Evolutionary conservation across 1,140 invertebrate genomes (phyloP), one percentile per base, ranked within the genome.

Genomic region (Brachionus calyciflorus): DNA sequence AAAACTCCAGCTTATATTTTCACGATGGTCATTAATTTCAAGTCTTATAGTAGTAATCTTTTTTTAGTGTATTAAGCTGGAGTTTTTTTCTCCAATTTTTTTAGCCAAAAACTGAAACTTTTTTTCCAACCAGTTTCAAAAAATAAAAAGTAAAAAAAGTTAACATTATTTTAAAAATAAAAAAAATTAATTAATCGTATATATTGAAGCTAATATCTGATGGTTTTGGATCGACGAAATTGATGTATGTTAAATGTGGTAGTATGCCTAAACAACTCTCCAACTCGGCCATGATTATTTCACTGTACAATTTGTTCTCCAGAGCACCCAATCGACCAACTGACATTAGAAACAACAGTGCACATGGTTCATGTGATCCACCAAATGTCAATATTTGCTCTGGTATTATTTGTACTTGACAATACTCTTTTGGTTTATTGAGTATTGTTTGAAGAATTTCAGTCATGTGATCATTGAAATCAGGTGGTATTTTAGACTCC

Each of bases 341-440:
- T 41, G 60, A 65, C 60, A 65, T 44, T 19, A 65, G 26, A 44
- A 44, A 21, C 6, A 41, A 37, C 60, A 65, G 44, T 41, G 60
- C 60, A 65, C 60, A 65, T 44, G 60, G 40, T 24, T 65, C 60
- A 26, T 65, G 60, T 21, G 60, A 65, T n/a, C 41, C 41, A 37
- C 60, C 60, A 44, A 65, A 65, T 65, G 60, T 65, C 10, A 65
- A 44, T 40, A 65, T 65, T 44, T 65, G 60, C 21, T 44, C 60
- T n/a, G 60, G 60, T 5, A 65, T 46, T 41, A 65, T n/a, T 3
- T 65, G 60, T 24, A 65, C 60, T 24, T 17, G 44, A 44, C 60
- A 65, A 37, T 65, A 65, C 30, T 65, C 60, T 21, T 46, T 65
- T n/a, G 60, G 60, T 21, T 65, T 65, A 10, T 65, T 65, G 2